phyloP scores from a whole-genome alignment of 2,797 vertebrate species.

The Cryptoprocta ferox region DNA sequence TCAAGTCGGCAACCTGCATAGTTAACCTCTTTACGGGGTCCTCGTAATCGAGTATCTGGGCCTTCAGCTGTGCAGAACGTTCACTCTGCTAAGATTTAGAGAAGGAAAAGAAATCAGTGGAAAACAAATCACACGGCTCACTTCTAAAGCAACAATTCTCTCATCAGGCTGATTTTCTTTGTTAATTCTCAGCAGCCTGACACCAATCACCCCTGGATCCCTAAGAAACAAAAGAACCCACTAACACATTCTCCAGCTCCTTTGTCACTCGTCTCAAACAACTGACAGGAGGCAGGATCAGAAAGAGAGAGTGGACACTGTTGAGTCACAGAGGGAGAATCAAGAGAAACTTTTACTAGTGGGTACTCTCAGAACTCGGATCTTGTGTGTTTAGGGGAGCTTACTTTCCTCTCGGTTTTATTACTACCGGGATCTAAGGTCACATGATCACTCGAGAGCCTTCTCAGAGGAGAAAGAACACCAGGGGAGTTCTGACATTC shows the following conservation, averaged over 20 bases:
- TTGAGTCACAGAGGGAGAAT: background rate
- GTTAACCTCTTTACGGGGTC: conserved; percentile 89
- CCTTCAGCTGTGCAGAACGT: conserved; percentile 88
- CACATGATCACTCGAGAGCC: background rate
- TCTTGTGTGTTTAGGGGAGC: background rate
- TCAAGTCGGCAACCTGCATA: conserved; percentile 90
- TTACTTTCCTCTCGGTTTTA: background rate
- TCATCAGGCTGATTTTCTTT: background rate
- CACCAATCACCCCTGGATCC: background rate
- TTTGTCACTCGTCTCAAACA: background rate
- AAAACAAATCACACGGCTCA: background rate
- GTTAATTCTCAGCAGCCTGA: background rate
- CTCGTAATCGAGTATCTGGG: conserved; percentile 90
- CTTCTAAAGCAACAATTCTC: background rate
- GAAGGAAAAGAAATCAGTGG: conserved; percentile 6
- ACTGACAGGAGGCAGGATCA: background rate
- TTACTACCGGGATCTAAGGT: conserved; percentile 9
- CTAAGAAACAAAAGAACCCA: background rate
- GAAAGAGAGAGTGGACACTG: background rate
- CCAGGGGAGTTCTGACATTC: too few relatives aligned
- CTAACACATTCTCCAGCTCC: background rate
- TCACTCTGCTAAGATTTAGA: conserved; percentile 87
- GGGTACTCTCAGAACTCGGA: background rate
- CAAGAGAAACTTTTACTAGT: background rate
- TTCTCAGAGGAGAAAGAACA: conserved; percentile 13